Base-by-base conservation (phyloP, 2,888 invertebrate species). In the Steromphala cineraria region DNA sequence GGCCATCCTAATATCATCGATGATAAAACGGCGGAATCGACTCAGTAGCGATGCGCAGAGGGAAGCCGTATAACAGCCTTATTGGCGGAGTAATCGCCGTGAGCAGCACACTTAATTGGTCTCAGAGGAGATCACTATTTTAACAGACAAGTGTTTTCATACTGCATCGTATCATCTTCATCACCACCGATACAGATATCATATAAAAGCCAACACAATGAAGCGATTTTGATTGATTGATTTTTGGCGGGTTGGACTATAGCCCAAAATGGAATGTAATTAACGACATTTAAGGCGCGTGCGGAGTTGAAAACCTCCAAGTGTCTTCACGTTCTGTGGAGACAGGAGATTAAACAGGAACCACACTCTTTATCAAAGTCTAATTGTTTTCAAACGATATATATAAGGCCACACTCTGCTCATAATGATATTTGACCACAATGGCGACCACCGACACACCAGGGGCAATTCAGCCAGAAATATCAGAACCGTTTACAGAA, bases 321-420 rank as follows among this genome's bases (percentile, higher is more conserved):
- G 28, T 62, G 62, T 3, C 62, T 13, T 21, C 15, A 13, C 28
- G 28, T 13, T 13, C 13, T 13, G 15, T 28, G 13, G 15, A n/a
- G 28, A 62, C 62, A 62, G 62, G 62, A 62, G 62, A 62, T 62
- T 62, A 62, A 62, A 62, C 62, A 62, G 62, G 62, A 62, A 62
- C 62, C 28, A 24, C 15, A 28, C 62, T 62, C 62, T 62, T 62
- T 62, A 62, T 62, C 62, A 62, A 62, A 62, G 62, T 62, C 28
- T 62, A 62, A 62, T 62, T 56, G 56, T 56, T 56, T 62, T 62
- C 62, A 62, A 62, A 62, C 62, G 62, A 62, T 62, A 62, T 62
- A 46, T 46, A 62, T 62, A 62, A 62, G 28, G 62, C 28, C 62
- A 62, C 7, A 62, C 24, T 4, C 13, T 13, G 28, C 28, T 24